A percentile compares a stretch with the other conserved stretches of the same genome.
Evolutionary conservation across 2,797 vertebrate genomes (phyloP).

Genomic region (Tapirus indicus): DNA sequence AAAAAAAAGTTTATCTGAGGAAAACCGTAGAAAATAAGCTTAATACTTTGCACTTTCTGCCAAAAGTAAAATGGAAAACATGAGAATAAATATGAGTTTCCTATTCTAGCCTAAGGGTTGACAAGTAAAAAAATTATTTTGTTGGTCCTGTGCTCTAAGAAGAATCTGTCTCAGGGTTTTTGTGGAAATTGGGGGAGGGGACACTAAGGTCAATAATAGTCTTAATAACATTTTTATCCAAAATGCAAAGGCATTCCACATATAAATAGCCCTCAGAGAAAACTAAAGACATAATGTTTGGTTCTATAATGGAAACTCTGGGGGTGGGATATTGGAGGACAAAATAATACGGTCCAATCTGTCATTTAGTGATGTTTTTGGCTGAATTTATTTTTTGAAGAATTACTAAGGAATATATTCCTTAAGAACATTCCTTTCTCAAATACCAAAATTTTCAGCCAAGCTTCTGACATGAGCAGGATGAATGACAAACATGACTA

Average conservation of each 20-base stretch:
- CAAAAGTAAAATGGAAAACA: slow-evolving; percentile 48
- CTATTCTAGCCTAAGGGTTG: not conserved
- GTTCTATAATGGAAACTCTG: not conserved
- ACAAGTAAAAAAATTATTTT: slow-evolving; percentile 19
- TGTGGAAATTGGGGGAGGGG: not conserved
- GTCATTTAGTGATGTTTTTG: not conserved
- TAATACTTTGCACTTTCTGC: not conserved
- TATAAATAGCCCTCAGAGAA: slow-evolving; percentile 20
- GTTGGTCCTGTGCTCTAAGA: not conserved
- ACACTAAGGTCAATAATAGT: not conserved
- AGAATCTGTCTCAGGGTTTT: not conserved
- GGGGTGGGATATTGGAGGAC: not conserved
- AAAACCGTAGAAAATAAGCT: slow-evolving; percentile 26
- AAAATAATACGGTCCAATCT: slow-evolving; percentile 34
- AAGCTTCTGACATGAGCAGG: not conserved
- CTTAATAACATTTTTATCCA: slow-evolving; percentile 42
- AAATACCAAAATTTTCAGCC: slow-evolving; percentile 18
- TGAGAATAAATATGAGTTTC: not conserved
- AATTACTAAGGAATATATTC: slow-evolving; percentile 50
- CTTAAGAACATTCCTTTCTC: slow-evolving; percentile 51
- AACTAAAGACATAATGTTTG: slow-evolving; percentile 11
- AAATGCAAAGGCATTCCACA: slow-evolving; percentile 12
- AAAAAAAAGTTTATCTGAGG: not conserved
- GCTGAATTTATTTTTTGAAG: slow-evolving; percentile 43
- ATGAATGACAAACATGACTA: slow-evolving; percentile 36